phyloP scores from a whole-genome alignment of 2,797 vertebrate genomes.

The Streptopelia turtur region DNA sequence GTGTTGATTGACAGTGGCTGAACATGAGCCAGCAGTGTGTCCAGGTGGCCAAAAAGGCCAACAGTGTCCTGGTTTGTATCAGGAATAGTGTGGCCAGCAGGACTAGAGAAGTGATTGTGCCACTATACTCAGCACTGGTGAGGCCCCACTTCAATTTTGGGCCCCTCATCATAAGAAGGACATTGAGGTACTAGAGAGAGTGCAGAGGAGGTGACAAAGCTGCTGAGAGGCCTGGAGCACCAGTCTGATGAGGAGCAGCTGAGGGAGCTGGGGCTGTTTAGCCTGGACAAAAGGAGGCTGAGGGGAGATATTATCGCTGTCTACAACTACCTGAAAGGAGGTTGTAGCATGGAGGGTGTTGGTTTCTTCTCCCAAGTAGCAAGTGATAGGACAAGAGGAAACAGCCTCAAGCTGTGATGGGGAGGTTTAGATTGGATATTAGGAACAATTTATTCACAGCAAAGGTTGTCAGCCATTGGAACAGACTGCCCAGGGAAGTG shows the following conservation, averaged over 20 bases:
- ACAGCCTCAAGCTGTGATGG: accelerated
- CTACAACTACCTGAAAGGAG: not conserved
- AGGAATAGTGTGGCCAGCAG: not conserved
- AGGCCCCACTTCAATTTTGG: not conserved
- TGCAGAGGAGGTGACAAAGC: not conserved
- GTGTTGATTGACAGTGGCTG: accelerated
- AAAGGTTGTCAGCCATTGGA: not conserved
- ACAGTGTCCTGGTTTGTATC: not conserved
- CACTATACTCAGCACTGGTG: not conserved
- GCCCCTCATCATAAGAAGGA: not conserved
- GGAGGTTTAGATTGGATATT: not conserved
- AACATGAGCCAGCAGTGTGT: not conserved
- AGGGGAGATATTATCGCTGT: accelerated
- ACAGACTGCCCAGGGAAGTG: not conserved
- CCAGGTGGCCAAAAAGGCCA: not conserved
- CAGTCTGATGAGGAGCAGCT: no score
- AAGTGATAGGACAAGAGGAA: accelerated
- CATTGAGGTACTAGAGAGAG: accelerated
- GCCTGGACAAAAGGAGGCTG: not conserved
- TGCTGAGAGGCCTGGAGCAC: no score
- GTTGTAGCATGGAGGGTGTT: accelerated
- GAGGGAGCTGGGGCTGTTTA: no score
- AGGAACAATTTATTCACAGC: not conserved
- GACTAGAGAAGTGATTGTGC: not conserved
- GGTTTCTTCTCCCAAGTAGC: not conserved